These are phyloP conservation scores for Thunnus thynnus DNA, from an alignment of 2,113 vertebrate species.

Conservation along the genomic window DNA sequence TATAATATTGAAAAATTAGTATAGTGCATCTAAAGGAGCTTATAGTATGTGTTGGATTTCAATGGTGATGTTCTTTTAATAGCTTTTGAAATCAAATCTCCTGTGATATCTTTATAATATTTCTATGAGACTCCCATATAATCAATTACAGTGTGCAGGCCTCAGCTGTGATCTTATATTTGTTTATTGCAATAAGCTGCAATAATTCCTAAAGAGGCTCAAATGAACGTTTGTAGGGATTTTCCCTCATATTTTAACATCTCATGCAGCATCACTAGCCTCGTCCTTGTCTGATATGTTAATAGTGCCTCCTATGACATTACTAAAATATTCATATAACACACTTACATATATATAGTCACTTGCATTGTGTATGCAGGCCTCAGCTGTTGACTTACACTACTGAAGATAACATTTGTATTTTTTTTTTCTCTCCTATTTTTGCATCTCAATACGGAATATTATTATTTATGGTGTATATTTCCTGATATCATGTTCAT, in stretches of 20 bases:
- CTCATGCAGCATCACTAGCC: not conserved
- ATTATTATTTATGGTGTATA: not conserved
- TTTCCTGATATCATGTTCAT: constrained; percentile 4
- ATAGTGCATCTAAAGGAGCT: not conserved
- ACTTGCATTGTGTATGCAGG: not conserved
- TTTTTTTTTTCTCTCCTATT: not conserved
- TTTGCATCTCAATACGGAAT: constrained; percentile 7
- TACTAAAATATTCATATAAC: too few relatives aligned
- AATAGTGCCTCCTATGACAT: not conserved
- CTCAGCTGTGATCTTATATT: constrained; percentile 26
- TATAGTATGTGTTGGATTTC: not conserved
- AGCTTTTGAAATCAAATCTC: not conserved
- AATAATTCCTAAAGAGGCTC: not conserved
- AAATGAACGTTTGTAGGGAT: not conserved
- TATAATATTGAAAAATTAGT: not conserved
- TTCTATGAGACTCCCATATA: not conserved
- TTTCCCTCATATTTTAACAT: not conserved
- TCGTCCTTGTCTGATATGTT: not conserved
- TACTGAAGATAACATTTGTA: not conserved
- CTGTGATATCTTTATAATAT: not conserved
- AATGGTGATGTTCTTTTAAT: not conserved
- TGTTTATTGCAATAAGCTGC: too few relatives aligned
- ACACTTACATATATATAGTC: not conserved
- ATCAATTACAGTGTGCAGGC: constrained; percentile 11
- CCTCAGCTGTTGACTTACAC: not conserved